Base-by-base conservation (phyloP, 1,140 invertebrate species). In the Aphaenogaster floridana region DNA sequence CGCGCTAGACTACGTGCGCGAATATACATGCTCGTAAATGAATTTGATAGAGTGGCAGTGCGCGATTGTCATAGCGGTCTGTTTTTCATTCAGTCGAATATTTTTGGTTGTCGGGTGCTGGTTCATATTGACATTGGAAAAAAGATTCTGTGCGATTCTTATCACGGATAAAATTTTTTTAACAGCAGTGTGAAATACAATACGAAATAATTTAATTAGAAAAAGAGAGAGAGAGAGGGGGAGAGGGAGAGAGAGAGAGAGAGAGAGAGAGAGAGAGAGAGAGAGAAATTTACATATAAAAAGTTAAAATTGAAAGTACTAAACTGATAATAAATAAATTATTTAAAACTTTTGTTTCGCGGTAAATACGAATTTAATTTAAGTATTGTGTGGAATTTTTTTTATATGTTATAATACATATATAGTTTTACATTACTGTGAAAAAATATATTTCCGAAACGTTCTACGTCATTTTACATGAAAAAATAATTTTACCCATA, bases 21-120 rank as follows among this genome's bases (percentile, higher is more conserved):
- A 21, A 83, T 48, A 7, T 72, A 83, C 52, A 42, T 52, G 39
- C 9, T 28, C 54, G 17, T 57, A 74, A 84, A 84, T 84, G 54
- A 76, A 84, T 84, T 74, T 84, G 80, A 84, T 84, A 84, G 80
- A 84, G 68, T 84, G 69, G 71, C 69, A 74, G 54, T 42, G 45
- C 39, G 21, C 39, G 21, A 52, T 54, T 54, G 68, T 74, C 69
- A 50, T 36, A 74, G 54, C 61, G 42, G 42, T 84, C 57, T 84
- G n/a, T 76, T 84, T 84, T 84, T 61, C 9, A 17, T 48, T 3
- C 54, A 21, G 42, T 48, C 50, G n/a, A 4, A 54, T 50, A 84
- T 76, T 84, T 84, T 84, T 61, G 28, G 2, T 71, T 52, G 57
- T 63, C 61, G 9, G 28, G 6, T 36, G 68, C 36, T 83, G 17